A percentile compares a stretch with the other conserved stretches of the same genome.
phyloP scores from a whole-genome alignment of 2,888 invertebrate genomes.

The Erannis defoliaria region DNA sequence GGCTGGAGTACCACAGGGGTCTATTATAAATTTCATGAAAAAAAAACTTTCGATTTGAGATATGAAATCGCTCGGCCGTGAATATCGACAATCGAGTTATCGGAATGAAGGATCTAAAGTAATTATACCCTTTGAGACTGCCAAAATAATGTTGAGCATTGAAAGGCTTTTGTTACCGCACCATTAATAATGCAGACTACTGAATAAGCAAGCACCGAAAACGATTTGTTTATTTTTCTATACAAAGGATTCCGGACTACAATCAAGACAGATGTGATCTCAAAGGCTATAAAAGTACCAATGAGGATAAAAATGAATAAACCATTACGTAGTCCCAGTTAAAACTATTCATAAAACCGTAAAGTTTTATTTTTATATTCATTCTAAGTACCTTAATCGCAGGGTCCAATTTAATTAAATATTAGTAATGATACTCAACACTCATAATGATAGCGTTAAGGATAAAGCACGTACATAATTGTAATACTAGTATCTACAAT shows the following conservation, averaged over 20 bases:
- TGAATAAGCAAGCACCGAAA: constrained; percentile 26
- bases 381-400: constrained; percentile 15
- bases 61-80: constrained; percentile 46
- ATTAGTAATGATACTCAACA: background rate
- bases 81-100: constrained; percentile 57
- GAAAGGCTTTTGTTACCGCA: constrained; percentile 48
- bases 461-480: background rate
- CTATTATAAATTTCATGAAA: constrained; percentile 40
- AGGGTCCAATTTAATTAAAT: constrained; percentile 35
- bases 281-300: background rate
- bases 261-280: constrained; percentile 3
- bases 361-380: constrained; percentile 20
- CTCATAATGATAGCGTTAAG: constrained; percentile 23
- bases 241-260: background rate
- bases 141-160: constrained; percentile 63
- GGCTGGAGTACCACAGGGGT: constrained; percentile 36
- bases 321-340: constrained; percentile 2
- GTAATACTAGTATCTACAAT: too few species aligned
- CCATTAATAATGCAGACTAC: constrained; percentile 36
- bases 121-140: constrained; percentile 64
- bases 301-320: constrained; percentile 5
- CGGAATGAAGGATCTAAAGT: constrained; percentile 55
- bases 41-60: constrained; percentile 47
- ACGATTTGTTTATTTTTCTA: constrained; percentile 17
- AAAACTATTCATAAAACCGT: constrained; percentile 18